Percentiles rank a stretch among this genome's conserved stretches.
phyloP scores from a whole-genome alignment of 2,888 invertebrate genomes.

The Meiosimyza platycephala region DNA sequence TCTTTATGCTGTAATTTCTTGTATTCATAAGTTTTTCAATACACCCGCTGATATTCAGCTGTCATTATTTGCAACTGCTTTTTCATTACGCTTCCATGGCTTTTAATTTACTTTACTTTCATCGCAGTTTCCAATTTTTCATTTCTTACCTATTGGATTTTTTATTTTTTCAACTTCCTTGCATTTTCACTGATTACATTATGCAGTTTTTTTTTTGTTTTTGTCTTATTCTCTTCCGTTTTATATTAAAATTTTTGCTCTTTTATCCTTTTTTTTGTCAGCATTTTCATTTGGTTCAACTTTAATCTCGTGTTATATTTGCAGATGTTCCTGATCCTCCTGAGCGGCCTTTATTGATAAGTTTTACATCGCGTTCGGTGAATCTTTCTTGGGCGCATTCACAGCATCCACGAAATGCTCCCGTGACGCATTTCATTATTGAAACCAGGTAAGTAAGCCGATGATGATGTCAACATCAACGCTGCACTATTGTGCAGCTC shows the following conservation, averaged over 20 bases:
- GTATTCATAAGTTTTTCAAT: too few species aligned
- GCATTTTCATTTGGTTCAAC: background rate
- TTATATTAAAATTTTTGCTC: constrained; percentile 4
- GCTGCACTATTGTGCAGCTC: too few species aligned
- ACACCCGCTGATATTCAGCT: too few species aligned
- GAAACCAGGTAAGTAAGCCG: constrained; percentile 75
- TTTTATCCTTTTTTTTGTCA: constrained; percentile 17
- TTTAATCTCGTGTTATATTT: background rate
- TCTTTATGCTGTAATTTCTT: too few species aligned
- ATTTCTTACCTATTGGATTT: background rate
- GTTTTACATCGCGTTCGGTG: constrained; percentile 79
- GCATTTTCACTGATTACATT: constrained; percentile 44
- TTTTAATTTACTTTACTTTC: too few species aligned
- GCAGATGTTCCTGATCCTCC: constrained; percentile 79
- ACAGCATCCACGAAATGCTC: constrained; percentile 76
- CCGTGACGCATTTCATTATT: constrained; percentile 78
- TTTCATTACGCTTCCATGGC: background rate
- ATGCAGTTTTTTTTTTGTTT: constrained; percentile 24
- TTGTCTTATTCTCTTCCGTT: background rate
- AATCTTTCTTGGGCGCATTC: constrained; percentile 82
- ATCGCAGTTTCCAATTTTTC: background rate
- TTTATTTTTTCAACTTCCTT: background rate
- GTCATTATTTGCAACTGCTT: too few species aligned
- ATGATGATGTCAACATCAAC: too few species aligned
- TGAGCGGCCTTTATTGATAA: constrained; percentile 77